A percentile compares a stretch with the other conserved stretches of the same genome.
phyloP scores from a whole-genome alignment of 2,888 invertebrate genomes.

The Ditula angustiorana region DNA sequence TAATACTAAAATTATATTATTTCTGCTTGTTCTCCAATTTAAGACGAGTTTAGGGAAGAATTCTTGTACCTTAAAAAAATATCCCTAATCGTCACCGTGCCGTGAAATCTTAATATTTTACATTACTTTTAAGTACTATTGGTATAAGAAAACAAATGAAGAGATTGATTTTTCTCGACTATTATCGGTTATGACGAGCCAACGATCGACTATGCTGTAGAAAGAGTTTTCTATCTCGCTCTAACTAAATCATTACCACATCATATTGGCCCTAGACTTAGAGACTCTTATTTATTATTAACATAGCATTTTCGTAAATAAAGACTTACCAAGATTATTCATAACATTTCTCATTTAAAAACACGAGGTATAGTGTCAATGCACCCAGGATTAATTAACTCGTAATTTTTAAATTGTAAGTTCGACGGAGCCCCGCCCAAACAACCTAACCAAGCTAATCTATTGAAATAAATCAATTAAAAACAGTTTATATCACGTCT shows the following conservation, averaged over 20 bases:
- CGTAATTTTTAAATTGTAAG: too few species aligned
- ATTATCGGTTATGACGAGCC: neutral
- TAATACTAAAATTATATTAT: neutral
- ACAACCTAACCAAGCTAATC: too few species aligned
- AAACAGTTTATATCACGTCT: too few species aligned
- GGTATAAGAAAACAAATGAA: slow-evolving; percentile 5
- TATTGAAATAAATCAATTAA: too few species aligned
- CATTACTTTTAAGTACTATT: neutral
- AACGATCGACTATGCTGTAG: neutral
- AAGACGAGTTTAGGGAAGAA: neutral
- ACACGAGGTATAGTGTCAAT: too few species aligned
- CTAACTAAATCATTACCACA: neutral
- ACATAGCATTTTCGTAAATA: too few species aligned
- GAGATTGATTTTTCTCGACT: slow-evolving; percentile 35
- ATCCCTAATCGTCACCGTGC: neutral
- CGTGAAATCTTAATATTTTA: neutral
- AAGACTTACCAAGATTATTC: too few species aligned
- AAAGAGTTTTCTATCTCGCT: neutral
- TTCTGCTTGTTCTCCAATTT: neutral
- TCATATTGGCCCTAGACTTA: neutral
- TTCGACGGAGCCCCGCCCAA: too few species aligned
- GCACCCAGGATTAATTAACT: too few species aligned
- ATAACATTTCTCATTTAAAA: too few species aligned
- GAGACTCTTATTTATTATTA: too few species aligned
- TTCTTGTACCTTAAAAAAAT: neutral